Evolutionary conservation across 1,140 invertebrate species (phyloP), one percentile per base, ranked within the genome.

Genomic region (Aphaenogaster floridana): DNA sequence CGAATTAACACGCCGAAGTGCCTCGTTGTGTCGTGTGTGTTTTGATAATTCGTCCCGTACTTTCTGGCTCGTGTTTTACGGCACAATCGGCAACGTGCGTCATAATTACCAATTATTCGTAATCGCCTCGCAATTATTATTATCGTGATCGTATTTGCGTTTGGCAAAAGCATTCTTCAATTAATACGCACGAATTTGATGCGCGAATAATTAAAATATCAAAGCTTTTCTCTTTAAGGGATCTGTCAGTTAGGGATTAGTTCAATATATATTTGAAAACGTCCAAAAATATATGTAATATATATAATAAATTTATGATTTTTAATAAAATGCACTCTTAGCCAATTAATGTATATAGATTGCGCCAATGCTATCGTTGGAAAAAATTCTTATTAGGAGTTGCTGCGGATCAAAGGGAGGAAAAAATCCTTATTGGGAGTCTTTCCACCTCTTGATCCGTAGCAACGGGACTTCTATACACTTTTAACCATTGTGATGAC

Each of bases 51-150:
- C 54, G 48, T 50, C 39, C 9, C 28, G 69, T 9, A 76, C 54
- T 84, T 84, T 84, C 80, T 28, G 7, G 69, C 68, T 59, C 54
- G 45, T 36, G 28, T 83, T 84, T 84, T 84, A 50, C 28, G 54
- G 8, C 34, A 79, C 17, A 50, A 63, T 17, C 52, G 39, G 57
- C 21, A 39, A 57, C 28, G 66, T 45, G 39, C 39, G 52, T 48
- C 42, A 48, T 59, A 76, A 84, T 84, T 76, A 57, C 28, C 34
- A 76, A 84, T 84, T 84, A 84, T 61, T 50, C 69, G 42, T 72
- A 48, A 74, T 76, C 69, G 28, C 45, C 15, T 34, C 28, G 42
- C 80, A 15, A 74, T 50, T 50, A 74, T 84, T 74, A 57, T 59
- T 74, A 59, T 74, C 66, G n/a, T 54, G 28, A 17, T 83, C 42